These are phyloP conservation scores for Grallaria varia DNA, from an alignment of 2,113 vertebrate genomes.

Conservation along the genomic window DNA sequence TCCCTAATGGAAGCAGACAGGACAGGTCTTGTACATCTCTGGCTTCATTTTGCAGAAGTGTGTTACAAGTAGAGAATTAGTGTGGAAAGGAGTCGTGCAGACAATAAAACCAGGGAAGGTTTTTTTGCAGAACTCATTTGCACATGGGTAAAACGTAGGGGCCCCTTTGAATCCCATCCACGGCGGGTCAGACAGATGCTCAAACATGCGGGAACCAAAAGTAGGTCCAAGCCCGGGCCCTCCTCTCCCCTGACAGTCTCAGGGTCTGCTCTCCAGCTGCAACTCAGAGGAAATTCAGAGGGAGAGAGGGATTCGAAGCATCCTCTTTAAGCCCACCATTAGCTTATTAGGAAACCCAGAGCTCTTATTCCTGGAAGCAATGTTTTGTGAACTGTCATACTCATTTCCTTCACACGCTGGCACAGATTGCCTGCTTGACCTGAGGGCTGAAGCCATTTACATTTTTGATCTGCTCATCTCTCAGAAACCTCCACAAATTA, in stretches of 20 bases:
- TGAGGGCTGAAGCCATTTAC: constrained; percentile 55
- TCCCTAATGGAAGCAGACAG: constrained; percentile 50
- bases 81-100: constrained; percentile 9
- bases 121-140: not conserved
- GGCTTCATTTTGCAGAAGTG: constrained; percentile 32
- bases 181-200: not conserved
- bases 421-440: constrained; percentile 63
- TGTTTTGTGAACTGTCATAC: constrained; percentile 57
- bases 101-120: not conserved
- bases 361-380: constrained; percentile 54
- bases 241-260: not conserved
- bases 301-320: not conserved
- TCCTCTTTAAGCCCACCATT: not conserved
- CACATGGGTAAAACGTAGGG: accelerated
- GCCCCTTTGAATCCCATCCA: not conserved
- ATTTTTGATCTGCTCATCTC: constrained; percentile 60
- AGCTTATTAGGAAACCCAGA: not conserved
- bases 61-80: constrained; percentile 19
- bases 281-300: not conserved
- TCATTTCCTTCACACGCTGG: constrained; percentile 47
- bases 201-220: constrained; percentile 18
- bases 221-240: not conserved
- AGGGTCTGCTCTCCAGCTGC: constrained; percentile 25
- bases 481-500: constrained; percentile 38
- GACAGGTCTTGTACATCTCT: constrained; percentile 44